Evolutionary conservation across 2,888 invertebrate species (phyloP).

Genomic region (Melanostoma scalare): DNA sequence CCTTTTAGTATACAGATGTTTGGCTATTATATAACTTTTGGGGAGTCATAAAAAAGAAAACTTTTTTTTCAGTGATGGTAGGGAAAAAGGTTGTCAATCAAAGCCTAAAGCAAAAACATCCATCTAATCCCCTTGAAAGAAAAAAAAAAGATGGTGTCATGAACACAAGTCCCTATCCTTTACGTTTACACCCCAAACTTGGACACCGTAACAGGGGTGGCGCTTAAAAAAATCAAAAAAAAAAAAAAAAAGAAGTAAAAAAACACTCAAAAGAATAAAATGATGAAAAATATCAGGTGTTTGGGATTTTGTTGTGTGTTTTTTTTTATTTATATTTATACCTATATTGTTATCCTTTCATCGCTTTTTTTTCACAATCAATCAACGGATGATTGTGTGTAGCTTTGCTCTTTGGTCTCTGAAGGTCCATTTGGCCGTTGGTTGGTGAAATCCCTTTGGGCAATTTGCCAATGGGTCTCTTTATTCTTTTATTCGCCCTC

Average conservation of each 20-base stretch:
- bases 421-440: conserved; percentile 51
- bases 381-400: conserved; percentile 68
- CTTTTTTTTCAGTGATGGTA: background rate
- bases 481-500: conserved; percentile 13
- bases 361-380: conserved; percentile 66
- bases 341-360: conserved; percentile 64
- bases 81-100: conserved; percentile 58
- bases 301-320: conserved; percentile 41
- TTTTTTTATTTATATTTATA: conserved; percentile 11
- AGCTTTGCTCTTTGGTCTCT: conserved; percentile 36
- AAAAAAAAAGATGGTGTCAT: conserved; percentile 54
- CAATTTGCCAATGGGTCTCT: conserved; percentile 68
- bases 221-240: conserved; percentile 11
- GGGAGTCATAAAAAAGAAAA: background rate
- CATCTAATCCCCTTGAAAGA: conserved; percentile 43
- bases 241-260: conserved; percentile 1
- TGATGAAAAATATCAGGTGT: conserved; percentile 57
- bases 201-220: conserved; percentile 43
- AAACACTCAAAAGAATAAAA: conserved; percentile 17
- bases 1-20: too few species aligned
- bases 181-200: conserved; percentile 20
- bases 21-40: conserved; percentile 30
- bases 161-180: conserved; percentile 42
- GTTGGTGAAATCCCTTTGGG: conserved; percentile 53
- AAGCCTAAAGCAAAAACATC: conserved; percentile 33